These are phyloP conservation scores for Gulo gulo DNA, from an alignment of 2,113 vertebrate genomes.

Conservation along the genomic window DNA sequence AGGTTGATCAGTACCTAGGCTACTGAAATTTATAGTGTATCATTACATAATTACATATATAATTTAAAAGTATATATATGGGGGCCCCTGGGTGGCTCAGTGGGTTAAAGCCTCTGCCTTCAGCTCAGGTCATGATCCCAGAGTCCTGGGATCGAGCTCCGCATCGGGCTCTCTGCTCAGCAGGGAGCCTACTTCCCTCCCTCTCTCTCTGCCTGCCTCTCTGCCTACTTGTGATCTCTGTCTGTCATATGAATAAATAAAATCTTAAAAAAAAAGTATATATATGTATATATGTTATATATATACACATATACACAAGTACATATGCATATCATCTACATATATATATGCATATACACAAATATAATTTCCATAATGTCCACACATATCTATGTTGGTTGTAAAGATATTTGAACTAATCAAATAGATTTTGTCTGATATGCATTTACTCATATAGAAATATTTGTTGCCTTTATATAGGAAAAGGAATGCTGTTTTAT, in stretches of 20 bases:
- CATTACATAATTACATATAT: background rate
- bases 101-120: too few relatives aligned
- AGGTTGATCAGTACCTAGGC: background rate
- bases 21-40: background rate
- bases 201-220: too few relatives aligned
- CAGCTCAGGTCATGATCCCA: too few relatives aligned
- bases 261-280: background rate
- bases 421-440: background rate
- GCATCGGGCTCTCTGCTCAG: too few relatives aligned
- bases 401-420: background rate
- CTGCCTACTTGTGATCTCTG: too few relatives aligned
- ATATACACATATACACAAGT: background rate
- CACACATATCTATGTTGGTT: background rate
- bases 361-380: background rate
- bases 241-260: too few relatives aligned
- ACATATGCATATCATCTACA: background rate
- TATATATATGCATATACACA: background rate
- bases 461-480: background rate
- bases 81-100: too few relatives aligned
- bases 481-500: background rate
- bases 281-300: background rate
- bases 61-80: background rate
- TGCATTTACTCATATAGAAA: background rate
- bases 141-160: too few relatives aligned
- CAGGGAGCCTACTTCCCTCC: too few relatives aligned